Conservation (phyloP, 1,140 invertebrate species). For the Chymomyza costata region DNA sequence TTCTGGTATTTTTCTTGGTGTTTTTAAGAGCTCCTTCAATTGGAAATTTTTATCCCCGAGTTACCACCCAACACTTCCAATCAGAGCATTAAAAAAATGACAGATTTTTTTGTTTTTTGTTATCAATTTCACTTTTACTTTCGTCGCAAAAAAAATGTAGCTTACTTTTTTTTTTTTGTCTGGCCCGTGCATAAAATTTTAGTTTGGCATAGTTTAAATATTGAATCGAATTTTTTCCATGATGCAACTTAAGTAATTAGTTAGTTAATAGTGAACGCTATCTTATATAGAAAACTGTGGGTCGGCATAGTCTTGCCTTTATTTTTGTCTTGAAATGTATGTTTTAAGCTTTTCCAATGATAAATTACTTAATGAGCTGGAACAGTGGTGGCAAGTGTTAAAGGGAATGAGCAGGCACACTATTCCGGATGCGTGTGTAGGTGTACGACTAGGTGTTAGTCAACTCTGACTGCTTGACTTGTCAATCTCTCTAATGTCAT, state of each 20-base stretch:
- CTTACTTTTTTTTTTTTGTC: no score
- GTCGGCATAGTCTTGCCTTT: conserved; percentile 2
- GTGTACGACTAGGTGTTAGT: conserved; percentile 10
- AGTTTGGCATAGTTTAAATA: no score
- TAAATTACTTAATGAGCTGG: conserved; percentile 39
- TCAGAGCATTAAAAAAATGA: no score
- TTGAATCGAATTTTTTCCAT: no score
- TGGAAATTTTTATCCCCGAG: no score
- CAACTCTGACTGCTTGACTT: conserved; percentile 5
- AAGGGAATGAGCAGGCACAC: not conserved
- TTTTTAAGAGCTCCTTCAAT: no score
- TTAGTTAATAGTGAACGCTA: conserved; percentile 24
- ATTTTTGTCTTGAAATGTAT: not conserved
- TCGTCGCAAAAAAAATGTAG: no score
- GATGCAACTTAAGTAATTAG: conserved; percentile 36
- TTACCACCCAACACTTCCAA: no score
- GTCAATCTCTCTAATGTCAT: conserved; percentile 38
- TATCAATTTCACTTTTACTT: no score
- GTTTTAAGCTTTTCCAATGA: conserved; percentile 16
- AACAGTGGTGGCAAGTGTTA: conserved; percentile 20
- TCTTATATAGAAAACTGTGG: conserved; percentile 10
- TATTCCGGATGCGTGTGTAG: conserved; percentile 6
- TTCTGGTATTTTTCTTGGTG: no score
- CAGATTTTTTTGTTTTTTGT: no score
- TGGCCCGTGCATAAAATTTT: no score